phyloP scores from a whole-genome alignment of 2,888 invertebrate species.

The Drosophila stalkeri region DNA sequence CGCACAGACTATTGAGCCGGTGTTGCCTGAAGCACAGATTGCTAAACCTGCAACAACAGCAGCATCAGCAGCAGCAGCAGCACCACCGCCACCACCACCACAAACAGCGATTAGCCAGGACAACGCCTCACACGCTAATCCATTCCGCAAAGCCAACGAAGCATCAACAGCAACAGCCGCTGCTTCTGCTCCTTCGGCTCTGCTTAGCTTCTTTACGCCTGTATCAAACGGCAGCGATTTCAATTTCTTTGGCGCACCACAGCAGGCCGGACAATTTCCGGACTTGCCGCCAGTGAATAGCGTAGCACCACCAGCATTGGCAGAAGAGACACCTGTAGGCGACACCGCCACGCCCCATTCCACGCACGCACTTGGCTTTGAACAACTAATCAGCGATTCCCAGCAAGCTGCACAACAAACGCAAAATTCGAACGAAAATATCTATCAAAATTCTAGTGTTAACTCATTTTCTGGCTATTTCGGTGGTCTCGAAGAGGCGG shows the following conservation, averaged over 20 bases:
- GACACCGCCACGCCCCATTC: background rate
- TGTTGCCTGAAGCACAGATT: conserved; percentile 30
- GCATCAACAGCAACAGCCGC: conserved; percentile 8
- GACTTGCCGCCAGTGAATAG: conserved; percentile 46
- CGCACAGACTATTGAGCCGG: conserved; percentile 58
- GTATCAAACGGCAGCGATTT: conserved; percentile 43
- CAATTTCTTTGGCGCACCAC: conserved; percentile 43
- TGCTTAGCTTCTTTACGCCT: conserved; percentile 69
- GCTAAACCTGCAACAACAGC: background rate
- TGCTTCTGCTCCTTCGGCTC: conserved; percentile 41
- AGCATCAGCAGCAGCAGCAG: background rate
- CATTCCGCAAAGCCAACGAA: conserved; percentile 45
- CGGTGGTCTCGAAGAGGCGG: conserved; percentile 40
- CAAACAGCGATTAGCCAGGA: background rate
- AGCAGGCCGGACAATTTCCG: conserved; percentile 42
- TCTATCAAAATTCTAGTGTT: conserved; percentile 62
- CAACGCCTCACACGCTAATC: conserved; percentile 26
- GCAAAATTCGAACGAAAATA: conserved; percentile 29
- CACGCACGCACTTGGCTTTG: conserved; percentile 55
- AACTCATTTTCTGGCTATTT: conserved; percentile 61
- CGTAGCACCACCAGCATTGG: conserved; percentile 43
- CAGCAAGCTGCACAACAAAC: conserved; percentile 42
- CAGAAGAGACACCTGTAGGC: conserved; percentile 17
- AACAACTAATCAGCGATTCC: conserved; percentile 52
- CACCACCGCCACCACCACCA: conserved; percentile 21